Evolutionary conservation across 2,888 invertebrate genomes (phyloP), one percentile per base, ranked within the genome.

Genomic region (Noctua pronuba): DNA sequence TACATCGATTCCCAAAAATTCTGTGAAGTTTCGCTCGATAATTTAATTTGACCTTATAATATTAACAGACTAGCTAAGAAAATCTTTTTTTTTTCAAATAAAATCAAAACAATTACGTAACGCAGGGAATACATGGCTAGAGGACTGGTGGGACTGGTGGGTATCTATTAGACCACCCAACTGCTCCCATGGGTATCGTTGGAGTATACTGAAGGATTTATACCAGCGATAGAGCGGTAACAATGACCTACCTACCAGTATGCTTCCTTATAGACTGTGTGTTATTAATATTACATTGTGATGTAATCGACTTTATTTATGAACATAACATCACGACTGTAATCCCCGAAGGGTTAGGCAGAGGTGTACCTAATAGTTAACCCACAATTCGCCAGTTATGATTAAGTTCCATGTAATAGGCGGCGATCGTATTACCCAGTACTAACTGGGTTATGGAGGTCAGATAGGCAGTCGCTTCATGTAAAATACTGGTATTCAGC

Each of bases 121-220:
- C 21, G 21, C 31, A 1, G 8, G 60, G 18, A n/a, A 31, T 31
- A 4, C 24, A 3, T n/a, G 11, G 4, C 1, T n/a, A 16, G 0
- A 35, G 52, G 52, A 55, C 52, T n/a, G 24, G 24, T 31, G 77
- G 52, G 52, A 55, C 52, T n/a, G 24, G 24, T 31, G 77, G 2
- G 38, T 79, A 68, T 38, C 68, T 58, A 79, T 46, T 60, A 49
- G 79, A 77, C 80, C 80, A 79, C 77, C 80, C 80, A 41, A 77
- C 71, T 28, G 24, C 49, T 70, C 77, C 77, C 77, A 21, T 2
- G 77, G 31, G 80, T 28, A 18, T 44, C 21, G 41, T 79, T 49
- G 5, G 31, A 31, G 21, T n/a, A 28, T 60, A 31, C 49, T 49
- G 6, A 31, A 62, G 72, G 80, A 79, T 62, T 77, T 80, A 52